These are phyloP conservation scores for Psittacula echo DNA, from an alignment of 2,797 vertebrate genomes.

Conservation along the genomic window DNA sequence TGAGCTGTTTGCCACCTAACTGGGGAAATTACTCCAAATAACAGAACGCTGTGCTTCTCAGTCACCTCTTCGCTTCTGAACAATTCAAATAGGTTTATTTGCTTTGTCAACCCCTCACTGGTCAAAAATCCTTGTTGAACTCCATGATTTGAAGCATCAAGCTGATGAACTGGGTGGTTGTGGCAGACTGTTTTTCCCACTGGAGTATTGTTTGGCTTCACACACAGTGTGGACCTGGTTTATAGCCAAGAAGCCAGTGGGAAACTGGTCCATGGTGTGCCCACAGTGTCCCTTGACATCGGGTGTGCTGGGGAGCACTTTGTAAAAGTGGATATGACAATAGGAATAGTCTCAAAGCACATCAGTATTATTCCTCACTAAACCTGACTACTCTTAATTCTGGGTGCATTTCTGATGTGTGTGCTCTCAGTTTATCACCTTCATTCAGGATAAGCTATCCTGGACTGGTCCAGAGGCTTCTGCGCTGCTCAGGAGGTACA, in stretches of 20 bases:
- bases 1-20: background rate
- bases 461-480: fast-evolving
- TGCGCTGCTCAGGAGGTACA: fast-evolving
- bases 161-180: background rate
- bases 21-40: background rate
- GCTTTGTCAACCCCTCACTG: background rate
- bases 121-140: background rate
- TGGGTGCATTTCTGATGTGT: background rate
- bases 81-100: background rate
- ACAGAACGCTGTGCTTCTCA: background rate
- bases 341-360: background rate
- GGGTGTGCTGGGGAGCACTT: background rate
- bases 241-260: background rate
- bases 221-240: fast-evolving
- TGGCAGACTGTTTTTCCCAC: background rate
- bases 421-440: background rate
- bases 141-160: background rate
- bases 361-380: background rate
- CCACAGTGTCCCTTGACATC: background rate
- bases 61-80: background rate
- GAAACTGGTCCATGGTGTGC: fast-evolving
- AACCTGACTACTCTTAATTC: background rate
- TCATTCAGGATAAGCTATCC: background rate
- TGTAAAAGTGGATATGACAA: background rate
- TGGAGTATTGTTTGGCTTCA: background rate